phyloP scores from a whole-genome alignment of 2,113 vertebrate species.

The Pollachius pollachius region DNA sequence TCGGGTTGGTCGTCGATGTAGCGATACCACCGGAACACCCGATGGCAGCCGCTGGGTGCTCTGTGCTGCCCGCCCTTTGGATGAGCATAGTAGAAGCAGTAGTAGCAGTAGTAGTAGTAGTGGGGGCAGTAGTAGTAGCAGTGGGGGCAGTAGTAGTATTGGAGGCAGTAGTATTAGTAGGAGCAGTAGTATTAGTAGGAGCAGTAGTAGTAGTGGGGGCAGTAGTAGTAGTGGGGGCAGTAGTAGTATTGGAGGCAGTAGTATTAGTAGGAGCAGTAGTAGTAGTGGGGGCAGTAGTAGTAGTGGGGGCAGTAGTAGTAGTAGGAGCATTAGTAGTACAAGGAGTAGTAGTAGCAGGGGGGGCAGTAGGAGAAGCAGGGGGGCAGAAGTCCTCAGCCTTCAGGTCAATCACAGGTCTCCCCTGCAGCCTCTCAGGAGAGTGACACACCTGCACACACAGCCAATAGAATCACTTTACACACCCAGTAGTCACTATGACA shows the following conservation, averaged over 20 bases:
- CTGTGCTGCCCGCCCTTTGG: too few relatives aligned
- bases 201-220: neutral
- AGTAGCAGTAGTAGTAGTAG: neutral
- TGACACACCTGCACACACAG: constrained; percentile 50
- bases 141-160: neutral
- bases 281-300: neutral
- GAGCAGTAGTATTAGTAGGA: neutral
- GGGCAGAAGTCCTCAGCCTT: constrained; percentile 40
- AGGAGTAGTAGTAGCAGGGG: neutral
- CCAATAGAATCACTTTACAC: neutral
- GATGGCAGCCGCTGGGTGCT: neutral
- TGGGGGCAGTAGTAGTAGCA: neutral
- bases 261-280: fast-evolving
- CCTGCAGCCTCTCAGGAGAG: constrained; percentile 18
- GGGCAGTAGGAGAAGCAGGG: too few relatives aligned
- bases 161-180: neutral
- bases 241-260: neutral
- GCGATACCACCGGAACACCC: neutral
- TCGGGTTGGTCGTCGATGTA: neutral
- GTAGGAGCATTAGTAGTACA: fast-evolving
- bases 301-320: neutral
- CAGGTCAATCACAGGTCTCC: constrained; percentile 28
- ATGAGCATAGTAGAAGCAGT: neutral
- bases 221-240: neutral
- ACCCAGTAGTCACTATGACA: too few relatives aligned